Conservation (phyloP, 1,140 invertebrate genomes). For the Drosophila pandora region DNA sequence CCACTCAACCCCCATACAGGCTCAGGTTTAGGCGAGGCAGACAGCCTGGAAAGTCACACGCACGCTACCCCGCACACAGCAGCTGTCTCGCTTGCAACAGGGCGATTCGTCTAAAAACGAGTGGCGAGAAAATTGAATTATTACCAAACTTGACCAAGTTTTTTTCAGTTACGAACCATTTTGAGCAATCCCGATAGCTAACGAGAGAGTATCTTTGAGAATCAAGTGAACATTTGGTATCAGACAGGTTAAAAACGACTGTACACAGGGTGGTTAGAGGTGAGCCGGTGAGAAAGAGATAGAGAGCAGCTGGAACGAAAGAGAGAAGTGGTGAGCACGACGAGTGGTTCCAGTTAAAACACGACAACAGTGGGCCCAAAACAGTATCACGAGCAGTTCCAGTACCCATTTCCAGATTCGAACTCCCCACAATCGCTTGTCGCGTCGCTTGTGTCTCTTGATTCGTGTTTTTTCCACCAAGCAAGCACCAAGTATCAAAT, state of each 20-base stretch:
- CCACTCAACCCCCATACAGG: background rate
- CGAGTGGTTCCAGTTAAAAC: background rate
- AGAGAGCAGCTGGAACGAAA: background rate
- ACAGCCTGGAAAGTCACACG: constrained; percentile 64
- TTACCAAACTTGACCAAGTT: background rate
- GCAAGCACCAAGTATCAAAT: constrained; percentile 21
- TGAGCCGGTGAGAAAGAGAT: background rate
- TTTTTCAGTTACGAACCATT: background rate
- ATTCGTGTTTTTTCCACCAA: constrained; percentile 51
- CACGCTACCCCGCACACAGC: constrained; percentile 18
- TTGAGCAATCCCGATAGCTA: background rate
- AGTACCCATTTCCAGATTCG: constrained; percentile 69
- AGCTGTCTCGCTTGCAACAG: constrained; percentile 54
- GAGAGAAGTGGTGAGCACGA: background rate
- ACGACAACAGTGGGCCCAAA: background rate
- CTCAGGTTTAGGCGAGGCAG: constrained; percentile 68
- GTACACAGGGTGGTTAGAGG: background rate
- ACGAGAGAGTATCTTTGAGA: background rate
- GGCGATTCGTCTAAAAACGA: background rate
- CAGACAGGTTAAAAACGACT: background rate
- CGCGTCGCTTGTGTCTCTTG: constrained; percentile 62
- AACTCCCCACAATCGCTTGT: constrained; percentile 71
- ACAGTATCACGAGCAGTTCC: constrained; percentile 14
- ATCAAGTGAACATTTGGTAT: background rate
- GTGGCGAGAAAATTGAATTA: background rate